Evolutionary conservation across 37 sponge, comb jelly and placozoan species (phyloP).

Genomic region (Petrosia ficiformis): DNA sequence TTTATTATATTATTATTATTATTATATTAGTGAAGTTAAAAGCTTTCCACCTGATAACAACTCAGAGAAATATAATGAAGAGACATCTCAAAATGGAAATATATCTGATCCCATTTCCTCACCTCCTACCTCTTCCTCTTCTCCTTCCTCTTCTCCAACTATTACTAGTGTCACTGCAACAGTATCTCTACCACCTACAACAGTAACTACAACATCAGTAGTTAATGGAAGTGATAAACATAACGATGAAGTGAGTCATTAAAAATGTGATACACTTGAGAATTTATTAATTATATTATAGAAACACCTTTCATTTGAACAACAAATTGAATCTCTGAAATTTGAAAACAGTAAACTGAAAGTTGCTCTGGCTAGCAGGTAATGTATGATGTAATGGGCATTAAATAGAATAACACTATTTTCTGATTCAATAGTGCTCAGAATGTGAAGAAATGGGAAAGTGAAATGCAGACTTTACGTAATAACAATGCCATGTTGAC

Average conservation of each 20-base stretch:
- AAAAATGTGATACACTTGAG: too few relatives aligned
- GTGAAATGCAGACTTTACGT: constrained; percentile 81
- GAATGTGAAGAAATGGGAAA: constrained; percentile 91
- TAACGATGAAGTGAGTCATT: background rate
- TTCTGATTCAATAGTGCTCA: constrained; percentile 31
- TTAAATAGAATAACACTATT: background rate
- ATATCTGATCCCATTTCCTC: too few relatives aligned
- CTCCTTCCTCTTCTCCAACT: background rate
- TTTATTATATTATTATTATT: background rate
- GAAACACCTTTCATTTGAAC: constrained; percentile 3
- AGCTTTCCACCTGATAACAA: background rate
- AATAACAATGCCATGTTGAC: constrained; percentile 77
- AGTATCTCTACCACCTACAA: background rate
- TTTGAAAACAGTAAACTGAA: constrained; percentile 73
- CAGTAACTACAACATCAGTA: background rate
- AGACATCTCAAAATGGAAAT: background rate
- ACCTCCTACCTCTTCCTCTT: background rate
- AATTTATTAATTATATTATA: too few relatives aligned
- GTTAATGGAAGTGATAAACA: background rate
- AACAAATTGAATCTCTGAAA: constrained; percentile 43
- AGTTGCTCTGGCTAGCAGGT: constrained; percentile 78
- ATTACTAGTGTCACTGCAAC: background rate
- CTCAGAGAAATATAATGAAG: background rate
- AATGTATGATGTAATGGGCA: background rate
- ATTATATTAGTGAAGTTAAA: background rate